phyloP scores from a whole-genome alignment of 2,888 invertebrate genomes.

The Latrodectus hesperus region DNA sequence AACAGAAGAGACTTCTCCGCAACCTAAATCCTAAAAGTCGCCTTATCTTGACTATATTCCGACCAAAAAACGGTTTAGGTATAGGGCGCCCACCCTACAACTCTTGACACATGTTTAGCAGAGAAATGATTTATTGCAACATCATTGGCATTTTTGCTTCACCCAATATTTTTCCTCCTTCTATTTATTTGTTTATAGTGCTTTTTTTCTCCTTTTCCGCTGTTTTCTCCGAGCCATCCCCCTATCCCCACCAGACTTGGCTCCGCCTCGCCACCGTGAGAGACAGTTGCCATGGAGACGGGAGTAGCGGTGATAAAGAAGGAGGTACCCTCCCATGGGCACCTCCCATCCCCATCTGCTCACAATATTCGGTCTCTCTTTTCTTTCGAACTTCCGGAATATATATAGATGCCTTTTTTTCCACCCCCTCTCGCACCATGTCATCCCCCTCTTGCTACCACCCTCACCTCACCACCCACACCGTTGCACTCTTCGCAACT shows the following conservation, averaged over 20 bases:
- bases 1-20: background rate
- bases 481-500: constrained; percentile 18
- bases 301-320: constrained; percentile 67
- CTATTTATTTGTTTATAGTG: constrained; percentile 65
- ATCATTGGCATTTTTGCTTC: constrained; percentile 63
- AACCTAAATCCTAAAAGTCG: no score
- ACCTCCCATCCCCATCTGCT: constrained; percentile 54
- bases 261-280: constrained; percentile 54
- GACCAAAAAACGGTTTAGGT: constrained; percentile 9
- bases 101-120: constrained; percentile 61
- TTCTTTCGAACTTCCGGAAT: constrained; percentile 60
- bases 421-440: background rate
- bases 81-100: constrained; percentile 5
- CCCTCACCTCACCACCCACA: background rate
- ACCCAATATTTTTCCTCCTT: constrained; percentile 51
- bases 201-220: constrained; percentile 19
- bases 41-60: constrained; percentile 18
- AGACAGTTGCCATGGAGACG: constrained; percentile 67
- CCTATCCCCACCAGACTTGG: constrained; percentile 28
- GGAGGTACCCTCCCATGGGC: constrained; percentile 58
- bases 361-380: constrained; percentile 58
- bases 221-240: constrained; percentile 7
- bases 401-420: constrained; percentile 50
- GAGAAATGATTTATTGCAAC: constrained; percentile 66
- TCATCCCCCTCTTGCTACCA: background rate